phyloP scores from a whole-genome alignment of 2,888 invertebrate genomes.

The Chaitophorus viminalis region DNA sequence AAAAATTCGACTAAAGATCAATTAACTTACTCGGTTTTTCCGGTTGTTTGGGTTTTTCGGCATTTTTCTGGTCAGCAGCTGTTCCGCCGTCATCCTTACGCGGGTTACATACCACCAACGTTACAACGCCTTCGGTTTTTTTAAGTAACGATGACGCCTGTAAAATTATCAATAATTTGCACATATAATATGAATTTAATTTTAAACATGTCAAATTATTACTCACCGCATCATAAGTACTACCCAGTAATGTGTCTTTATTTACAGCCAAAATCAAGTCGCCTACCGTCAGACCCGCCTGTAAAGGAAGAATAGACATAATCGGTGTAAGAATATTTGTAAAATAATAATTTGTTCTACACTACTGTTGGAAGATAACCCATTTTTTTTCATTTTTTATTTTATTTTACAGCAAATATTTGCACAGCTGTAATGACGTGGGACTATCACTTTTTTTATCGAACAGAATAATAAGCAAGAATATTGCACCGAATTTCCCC shows the following conservation, averaged over 20 bases:
- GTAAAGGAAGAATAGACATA: constrained; percentile 66
- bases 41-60: constrained; percentile 65
- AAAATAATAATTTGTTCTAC: constrained; percentile 26
- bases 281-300: constrained; percentile 94
- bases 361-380: constrained; percentile 12
- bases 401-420: constrained; percentile 45
- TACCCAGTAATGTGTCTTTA: constrained; percentile 86
- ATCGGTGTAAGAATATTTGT: constrained; percentile 5
- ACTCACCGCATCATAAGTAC: constrained; percentile 86
- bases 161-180: constrained; percentile 62
- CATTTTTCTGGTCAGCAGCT: constrained; percentile 36
- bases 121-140: constrained; percentile 86
- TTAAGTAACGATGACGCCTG: constrained; percentile 87
- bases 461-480: neutral
- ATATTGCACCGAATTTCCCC: neutral
- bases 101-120: constrained; percentile 84
- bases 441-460: constrained; percentile 15
- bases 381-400: constrained; percentile 28
- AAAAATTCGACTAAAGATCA: neutral
- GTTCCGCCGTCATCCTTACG: constrained; percentile 71
- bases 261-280: constrained; percentile 98
- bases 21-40: constrained; percentile 69
- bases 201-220: neutral
- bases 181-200: constrained; percentile 27
- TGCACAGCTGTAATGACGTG: constrained; percentile 51